A percentile compares a stretch with the other conserved stretches of the same genome.
Evolutionary conservation across 2,113 vertebrate species (phyloP).

Genomic region (Turnix velox): DNA sequence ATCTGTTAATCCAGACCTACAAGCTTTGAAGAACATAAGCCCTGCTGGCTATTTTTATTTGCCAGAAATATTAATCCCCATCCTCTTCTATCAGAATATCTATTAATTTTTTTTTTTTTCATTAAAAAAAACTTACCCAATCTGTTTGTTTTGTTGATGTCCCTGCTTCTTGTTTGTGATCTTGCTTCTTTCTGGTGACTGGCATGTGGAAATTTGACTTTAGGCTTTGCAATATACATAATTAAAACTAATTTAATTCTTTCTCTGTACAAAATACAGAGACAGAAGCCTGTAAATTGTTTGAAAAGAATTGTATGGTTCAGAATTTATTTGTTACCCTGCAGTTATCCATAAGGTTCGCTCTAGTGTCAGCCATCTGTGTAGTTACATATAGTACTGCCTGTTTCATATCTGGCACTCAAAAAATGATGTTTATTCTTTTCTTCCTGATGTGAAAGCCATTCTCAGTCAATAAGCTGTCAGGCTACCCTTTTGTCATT

Average conservation of each 20-base stretch:
- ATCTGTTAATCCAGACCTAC: not conserved
- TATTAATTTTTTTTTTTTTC: not conserved
- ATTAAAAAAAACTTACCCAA: not conserved
- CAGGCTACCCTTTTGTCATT: constrained; percentile 7
- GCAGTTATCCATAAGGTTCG: not conserved
- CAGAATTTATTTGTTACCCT: not conserved
- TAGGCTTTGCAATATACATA: not conserved
- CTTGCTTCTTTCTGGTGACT: not conserved
- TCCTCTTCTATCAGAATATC: not conserved
- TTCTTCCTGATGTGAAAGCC: constrained; percentile 26
- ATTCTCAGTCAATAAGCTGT: constrained; percentile 36
- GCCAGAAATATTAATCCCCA: not conserved
- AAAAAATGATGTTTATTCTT: constrained; percentile 24
- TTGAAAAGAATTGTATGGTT: not conserved
- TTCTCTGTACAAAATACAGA: not conserved
- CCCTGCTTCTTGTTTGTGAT: not conserved
- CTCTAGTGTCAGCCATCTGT: not conserved
- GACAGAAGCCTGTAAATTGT: not conserved
- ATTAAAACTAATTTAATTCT: not conserved
- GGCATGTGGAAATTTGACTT: not conserved
- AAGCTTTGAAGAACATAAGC: not conserved
- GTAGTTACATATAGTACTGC: not conserved
- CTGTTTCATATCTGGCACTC: not conserved
- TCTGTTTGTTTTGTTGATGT: not conserved
- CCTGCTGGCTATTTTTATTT: not conserved